These are phyloP conservation scores for Rotaria macrura DNA, from an alignment of 2,888 invertebrate genomes.

Conservation along the genomic window DNA sequence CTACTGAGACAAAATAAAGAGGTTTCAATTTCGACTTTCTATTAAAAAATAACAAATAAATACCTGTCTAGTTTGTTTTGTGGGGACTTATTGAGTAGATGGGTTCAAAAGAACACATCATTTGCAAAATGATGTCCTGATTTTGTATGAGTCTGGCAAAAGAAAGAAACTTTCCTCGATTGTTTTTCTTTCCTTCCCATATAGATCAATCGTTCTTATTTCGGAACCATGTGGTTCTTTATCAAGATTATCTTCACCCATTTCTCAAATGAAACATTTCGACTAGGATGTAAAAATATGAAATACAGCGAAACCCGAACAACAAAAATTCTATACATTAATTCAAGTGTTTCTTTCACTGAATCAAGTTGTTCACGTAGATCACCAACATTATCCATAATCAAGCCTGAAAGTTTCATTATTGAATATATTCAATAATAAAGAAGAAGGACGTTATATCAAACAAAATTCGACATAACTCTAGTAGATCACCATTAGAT, in stretches of 20 bases:
- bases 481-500: constrained; percentile 92
- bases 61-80: constrained; percentile 91
- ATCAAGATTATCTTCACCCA: constrained; percentile 95
- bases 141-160: constrained; percentile 62
- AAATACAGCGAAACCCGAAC: neutral
- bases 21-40: too few relatives aligned
- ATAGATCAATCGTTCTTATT: constrained; percentile 52
- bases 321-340: constrained; percentile 35
- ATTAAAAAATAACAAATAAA: constrained; percentile 34
- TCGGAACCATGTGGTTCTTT: constrained; percentile 98
- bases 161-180: neutral
- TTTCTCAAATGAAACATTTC: constrained; percentile 97
- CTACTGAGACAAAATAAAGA: constrained; percentile 41
- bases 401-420: constrained; percentile 68
- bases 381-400: constrained; percentile 99
- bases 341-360: constrained; percentile 95
- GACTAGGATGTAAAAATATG: constrained; percentile 54
- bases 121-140: constrained; percentile 98
- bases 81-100: constrained; percentile 98
- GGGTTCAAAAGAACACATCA: constrained; percentile 99
- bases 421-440: constrained; percentile 56
- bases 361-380: constrained; percentile 97
- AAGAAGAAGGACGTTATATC: constrained; percentile 99
- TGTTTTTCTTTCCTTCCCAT: neutral
- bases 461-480: constrained; percentile 92